Evolutionary conservation across 30 jellyfish, hydroid and myxozoan genomes (phyloP).

Genomic region (Aurelia coerulea): DNA sequence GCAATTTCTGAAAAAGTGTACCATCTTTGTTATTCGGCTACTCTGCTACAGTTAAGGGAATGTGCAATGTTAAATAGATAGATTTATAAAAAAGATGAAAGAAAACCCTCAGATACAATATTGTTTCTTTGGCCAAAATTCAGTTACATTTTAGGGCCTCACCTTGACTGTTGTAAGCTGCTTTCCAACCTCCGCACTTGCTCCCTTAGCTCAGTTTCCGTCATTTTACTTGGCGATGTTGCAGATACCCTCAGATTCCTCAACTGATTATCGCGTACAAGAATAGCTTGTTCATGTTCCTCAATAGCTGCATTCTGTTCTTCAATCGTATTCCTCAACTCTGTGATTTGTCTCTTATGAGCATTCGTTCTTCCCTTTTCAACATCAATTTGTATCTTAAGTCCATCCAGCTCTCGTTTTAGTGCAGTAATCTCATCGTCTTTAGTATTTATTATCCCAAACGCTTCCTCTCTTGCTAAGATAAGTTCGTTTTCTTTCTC

Average conservation of each 20-base stretch:
- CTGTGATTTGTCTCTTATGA: slow-evolving; percentile 20
- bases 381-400: slow-evolving; percentile 32
- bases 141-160: not conserved
- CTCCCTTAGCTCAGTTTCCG: slow-evolving; percentile 29
- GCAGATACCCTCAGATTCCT: slow-evolving; percentile 49
- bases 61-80: no score
- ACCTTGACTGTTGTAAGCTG: slow-evolving; percentile 51
- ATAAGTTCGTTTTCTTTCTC: slow-evolving; percentile 13
- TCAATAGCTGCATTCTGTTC: slow-evolving; percentile 4
- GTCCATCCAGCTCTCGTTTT: slow-evolving; percentile 20
- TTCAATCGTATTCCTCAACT: slow-evolving; percentile 36
- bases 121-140: no score
- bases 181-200: slow-evolving; percentile 24
- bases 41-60: no score
- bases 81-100: no score
- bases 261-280: slow-evolving; percentile 62
- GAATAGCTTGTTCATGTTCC: slow-evolving; percentile 70
- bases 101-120: no score
- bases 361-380: slow-evolving; percentile 62
- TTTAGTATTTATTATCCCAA: slow-evolving; percentile 24
- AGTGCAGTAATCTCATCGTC: slow-evolving; percentile 33
- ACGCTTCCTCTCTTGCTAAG: slow-evolving; percentile 46
- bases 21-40: no score
- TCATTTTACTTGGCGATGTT: slow-evolving; percentile 36
- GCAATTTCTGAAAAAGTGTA: no score